These are phyloP conservation scores for Hylyphantes graminicola DNA, from an alignment of 1,140 invertebrate genomes.

Conservation along the genomic window DNA sequence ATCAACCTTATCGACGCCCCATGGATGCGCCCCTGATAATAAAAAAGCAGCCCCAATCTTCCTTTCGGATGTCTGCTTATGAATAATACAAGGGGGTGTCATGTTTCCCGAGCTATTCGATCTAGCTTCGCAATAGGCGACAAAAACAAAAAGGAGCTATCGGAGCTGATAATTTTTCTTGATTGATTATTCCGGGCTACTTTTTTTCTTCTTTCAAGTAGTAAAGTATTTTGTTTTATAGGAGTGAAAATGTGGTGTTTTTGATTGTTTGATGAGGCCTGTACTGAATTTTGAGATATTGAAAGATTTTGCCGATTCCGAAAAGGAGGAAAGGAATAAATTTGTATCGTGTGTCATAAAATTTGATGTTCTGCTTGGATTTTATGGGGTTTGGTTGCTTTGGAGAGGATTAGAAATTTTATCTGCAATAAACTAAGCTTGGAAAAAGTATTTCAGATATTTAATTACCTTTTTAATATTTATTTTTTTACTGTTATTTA, in stretches of 20 bases:
- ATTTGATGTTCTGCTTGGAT: too few relatives aligned
- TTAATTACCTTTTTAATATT: too few relatives aligned
- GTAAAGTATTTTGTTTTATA: not conserved
- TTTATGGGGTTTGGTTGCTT: too few relatives aligned
- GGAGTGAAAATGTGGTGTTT: not conserved
- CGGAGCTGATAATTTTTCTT: conserved; percentile 33
- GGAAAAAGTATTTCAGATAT: too few relatives aligned
- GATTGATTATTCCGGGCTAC: conserved; percentile 14
- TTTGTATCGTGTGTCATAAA: too few relatives aligned
- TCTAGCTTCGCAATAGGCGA: not conserved
- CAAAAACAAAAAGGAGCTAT: conserved; percentile 22
- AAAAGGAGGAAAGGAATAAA: too few relatives aligned
- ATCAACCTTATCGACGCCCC: conserved; percentile 46
- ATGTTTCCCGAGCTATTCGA: conserved; percentile 9
- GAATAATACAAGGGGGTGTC: conserved; percentile 46
- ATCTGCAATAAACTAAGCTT: too few relatives aligned
- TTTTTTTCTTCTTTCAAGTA: not conserved
- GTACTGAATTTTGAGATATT: too few relatives aligned
- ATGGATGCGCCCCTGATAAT: conserved; percentile 5
- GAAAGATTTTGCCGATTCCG: too few relatives aligned
- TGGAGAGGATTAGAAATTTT: too few relatives aligned
- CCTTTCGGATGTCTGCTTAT: conserved; percentile 40
- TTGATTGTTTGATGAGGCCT: too few relatives aligned
- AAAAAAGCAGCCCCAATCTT: conserved; percentile 36
- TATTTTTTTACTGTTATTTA: too few relatives aligned